These are phyloP conservation scores for Caenorhabditis tropicalis DNA, from an alignment of 1,140 invertebrate genomes.

Conservation along the genomic window DNA sequence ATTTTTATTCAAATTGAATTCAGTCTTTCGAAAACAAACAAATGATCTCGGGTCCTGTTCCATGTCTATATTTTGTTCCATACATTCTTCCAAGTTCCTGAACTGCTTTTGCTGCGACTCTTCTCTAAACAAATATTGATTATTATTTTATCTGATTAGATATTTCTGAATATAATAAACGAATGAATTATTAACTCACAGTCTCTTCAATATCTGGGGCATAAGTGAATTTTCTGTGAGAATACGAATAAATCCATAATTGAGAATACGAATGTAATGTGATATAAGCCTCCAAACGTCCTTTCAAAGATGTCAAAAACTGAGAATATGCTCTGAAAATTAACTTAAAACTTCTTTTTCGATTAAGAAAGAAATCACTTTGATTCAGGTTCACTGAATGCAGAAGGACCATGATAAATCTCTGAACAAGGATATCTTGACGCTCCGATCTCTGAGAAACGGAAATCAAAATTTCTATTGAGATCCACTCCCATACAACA, in stretches of 20 bases:
- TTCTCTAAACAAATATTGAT: constrained; percentile 5
- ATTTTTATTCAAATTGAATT: background rate
- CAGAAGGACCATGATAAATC: constrained; percentile 55
- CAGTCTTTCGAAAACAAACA: constrained; percentile 61
- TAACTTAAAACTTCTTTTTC: background rate
- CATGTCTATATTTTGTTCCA: constrained; percentile 67
- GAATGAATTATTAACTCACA: constrained; percentile 41
- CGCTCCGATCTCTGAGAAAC: constrained; percentile 55
- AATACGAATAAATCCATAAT: constrained; percentile 67
- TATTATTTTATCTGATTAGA: background rate
- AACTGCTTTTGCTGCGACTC: constrained; percentile 63
- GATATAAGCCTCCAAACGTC: constrained; percentile 52
- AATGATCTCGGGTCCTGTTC: constrained; percentile 70
- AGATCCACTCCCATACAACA: constrained; percentile 60
- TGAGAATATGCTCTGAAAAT: constrained; percentile 46
- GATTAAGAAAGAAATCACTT: background rate
- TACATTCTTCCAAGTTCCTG: constrained; percentile 66
- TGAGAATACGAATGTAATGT: constrained; percentile 60
- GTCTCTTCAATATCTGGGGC: constrained; percentile 67
- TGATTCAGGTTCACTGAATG: constrained; percentile 59
- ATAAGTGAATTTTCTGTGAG: constrained; percentile 62
- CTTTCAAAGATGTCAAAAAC: constrained; percentile 47
- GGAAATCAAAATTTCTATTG: constrained; percentile 59
- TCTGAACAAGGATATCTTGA: constrained; percentile 57
- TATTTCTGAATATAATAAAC: background rate